Conservation (phyloP, 2,113 vertebrate species). For the Bostrychus sinensis region DNA sequence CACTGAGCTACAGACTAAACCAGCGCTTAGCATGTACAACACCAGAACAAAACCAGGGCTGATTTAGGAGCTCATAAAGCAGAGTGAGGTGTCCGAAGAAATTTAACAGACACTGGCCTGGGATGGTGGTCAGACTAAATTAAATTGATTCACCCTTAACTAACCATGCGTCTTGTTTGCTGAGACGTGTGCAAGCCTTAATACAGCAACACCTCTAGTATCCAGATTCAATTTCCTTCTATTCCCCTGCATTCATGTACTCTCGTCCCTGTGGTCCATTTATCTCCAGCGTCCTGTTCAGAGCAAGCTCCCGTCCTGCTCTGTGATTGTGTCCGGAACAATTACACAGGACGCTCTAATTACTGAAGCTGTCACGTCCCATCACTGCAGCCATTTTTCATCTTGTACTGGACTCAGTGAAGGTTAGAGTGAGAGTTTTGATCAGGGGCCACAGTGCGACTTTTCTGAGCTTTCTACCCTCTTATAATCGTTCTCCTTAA, state of each 20-base stretch:
- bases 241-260: constrained; percentile 27
- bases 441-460: no score
- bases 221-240: constrained; percentile 6
- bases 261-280: constrained; percentile 27
- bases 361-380: constrained; percentile 73
- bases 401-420: constrained; percentile 44
- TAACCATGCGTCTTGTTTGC: neutral
- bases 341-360: constrained; percentile 76
- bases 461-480: no score
- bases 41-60: no score
- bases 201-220: no score
- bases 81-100: no score
- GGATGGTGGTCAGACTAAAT: no score
- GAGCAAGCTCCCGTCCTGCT: constrained; percentile 54
- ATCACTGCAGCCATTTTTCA: constrained; percentile 75
- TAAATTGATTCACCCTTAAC: no score
- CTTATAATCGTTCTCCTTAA: no score
- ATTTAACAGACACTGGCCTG: no score
- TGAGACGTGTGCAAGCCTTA: neutral
- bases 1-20: no score
- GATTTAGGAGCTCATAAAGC: no score
- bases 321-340: constrained; percentile 58
- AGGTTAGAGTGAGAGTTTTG: neutral
- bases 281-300: constrained; percentile 33
- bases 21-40: no score